phyloP scores from a whole-genome alignment of 2,888 invertebrate species.

The Dascillus cervinus region DNA sequence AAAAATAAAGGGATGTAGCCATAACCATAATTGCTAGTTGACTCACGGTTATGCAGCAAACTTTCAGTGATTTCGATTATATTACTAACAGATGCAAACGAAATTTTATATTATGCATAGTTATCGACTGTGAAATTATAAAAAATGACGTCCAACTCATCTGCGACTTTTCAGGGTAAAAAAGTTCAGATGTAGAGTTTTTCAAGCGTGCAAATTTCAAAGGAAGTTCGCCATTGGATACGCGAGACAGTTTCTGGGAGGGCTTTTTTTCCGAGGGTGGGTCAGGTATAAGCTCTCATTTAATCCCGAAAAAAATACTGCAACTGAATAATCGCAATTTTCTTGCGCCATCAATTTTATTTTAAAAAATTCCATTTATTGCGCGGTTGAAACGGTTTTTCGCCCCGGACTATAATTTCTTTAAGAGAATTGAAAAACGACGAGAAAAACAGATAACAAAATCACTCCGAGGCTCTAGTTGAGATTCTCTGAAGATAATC shows the following conservation, averaged over 20 bases:
- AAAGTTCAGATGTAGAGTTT: conserved; percentile 19
- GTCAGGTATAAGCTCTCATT: too few relatives aligned
- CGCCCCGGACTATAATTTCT: not conserved
- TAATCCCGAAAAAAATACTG: too few relatives aligned
- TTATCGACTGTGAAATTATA: conserved; percentile 21
- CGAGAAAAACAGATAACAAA: conserved; percentile 5
- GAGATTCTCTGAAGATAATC: conserved; percentile 17
- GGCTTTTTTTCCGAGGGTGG: conserved; percentile 20
- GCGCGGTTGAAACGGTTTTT: too few relatives aligned
- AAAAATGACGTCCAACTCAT: conserved; percentile 23
- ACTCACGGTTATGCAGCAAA: too few relatives aligned
- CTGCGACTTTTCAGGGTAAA: conserved; percentile 23
- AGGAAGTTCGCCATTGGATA: conserved; percentile 23
- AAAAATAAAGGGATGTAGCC: too few relatives aligned
- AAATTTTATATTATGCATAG: too few relatives aligned
- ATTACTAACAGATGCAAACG: too few relatives aligned
- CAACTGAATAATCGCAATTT: too few relatives aligned
- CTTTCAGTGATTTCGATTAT: too few relatives aligned
- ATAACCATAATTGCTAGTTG: too few relatives aligned
- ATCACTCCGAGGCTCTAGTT: conserved; percentile 4
- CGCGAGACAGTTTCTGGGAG: conserved; percentile 19
- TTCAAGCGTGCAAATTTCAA: conserved; percentile 25
- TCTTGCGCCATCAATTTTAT: too few relatives aligned
- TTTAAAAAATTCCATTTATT: too few relatives aligned
- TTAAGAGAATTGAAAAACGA: not conserved